Percentiles rank a stretch among this genome's conserved stretches.
Conservation (phyloP, 1,140 invertebrate genomes). For the Caenorhabditis tropicalis region DNA sequence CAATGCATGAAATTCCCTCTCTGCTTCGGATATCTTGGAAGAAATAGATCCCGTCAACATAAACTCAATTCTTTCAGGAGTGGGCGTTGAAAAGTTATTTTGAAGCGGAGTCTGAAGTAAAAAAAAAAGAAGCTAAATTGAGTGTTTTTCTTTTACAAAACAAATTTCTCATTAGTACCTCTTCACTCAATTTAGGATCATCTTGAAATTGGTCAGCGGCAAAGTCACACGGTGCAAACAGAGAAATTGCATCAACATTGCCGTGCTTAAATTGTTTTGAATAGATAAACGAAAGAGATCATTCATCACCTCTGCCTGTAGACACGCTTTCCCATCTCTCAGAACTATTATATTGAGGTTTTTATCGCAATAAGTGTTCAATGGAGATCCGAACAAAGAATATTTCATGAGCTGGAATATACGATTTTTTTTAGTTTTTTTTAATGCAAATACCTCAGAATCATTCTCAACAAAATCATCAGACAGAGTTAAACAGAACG, state of each 20-base stretch:
- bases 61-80: not conserved
- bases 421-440: not conserved
- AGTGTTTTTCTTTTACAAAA: not conserved
- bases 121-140: not conserved
- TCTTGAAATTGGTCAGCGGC: conserved; percentile 16
- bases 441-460: not conserved
- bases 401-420: conserved; percentile 43
- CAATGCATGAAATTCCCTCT: conserved; percentile 14
- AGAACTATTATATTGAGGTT: conserved; percentile 26
- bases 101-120: not conserved
- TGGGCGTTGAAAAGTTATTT: conserved; percentile 8
- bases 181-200: conserved; percentile 1
- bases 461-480: conserved; percentile 20
- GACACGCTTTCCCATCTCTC: conserved; percentile 16
- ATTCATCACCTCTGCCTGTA: conserved; percentile 22
- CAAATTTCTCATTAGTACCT: conserved; percentile 31
- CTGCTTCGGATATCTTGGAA: conserved; percentile 5
- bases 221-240: conserved; percentile 44
- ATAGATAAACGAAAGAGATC: not conserved
- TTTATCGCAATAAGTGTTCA: conserved; percentile 29
- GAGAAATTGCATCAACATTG: conserved; percentile 47
- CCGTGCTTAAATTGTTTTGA: not conserved
- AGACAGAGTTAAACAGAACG: not conserved
- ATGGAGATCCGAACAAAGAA: conserved; percentile 35
- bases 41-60: conserved; percentile 24